phyloP scores from a whole-genome alignment of 2,888 invertebrate genomes.

The Latrodectus elegans region DNA sequence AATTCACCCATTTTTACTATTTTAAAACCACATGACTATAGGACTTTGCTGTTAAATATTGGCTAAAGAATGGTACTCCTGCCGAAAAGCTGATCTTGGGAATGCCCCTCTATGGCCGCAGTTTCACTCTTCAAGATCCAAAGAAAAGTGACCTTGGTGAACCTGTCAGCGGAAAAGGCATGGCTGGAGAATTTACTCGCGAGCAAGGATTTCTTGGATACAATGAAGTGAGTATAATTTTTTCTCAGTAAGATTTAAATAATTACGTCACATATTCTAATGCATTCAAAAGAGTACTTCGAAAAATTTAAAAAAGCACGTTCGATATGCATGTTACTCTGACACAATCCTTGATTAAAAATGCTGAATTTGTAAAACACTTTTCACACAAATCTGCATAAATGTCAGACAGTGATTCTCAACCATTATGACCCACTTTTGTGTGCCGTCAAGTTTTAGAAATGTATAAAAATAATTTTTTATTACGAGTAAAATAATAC shows the following conservation, averaged over 20 bases:
- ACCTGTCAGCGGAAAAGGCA: slow-evolving; percentile 79
- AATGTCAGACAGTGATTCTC: no score
- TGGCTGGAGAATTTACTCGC: slow-evolving; percentile 80
- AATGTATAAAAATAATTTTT: no score
- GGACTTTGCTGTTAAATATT: slow-evolving; percentile 85
- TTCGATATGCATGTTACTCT: no score
- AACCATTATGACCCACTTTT: no score
- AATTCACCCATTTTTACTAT: no score
- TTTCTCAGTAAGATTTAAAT: not conserved
- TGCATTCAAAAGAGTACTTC: no score
- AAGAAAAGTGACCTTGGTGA: slow-evolving; percentile 78
- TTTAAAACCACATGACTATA: slow-evolving; percentile 73
- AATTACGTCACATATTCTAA: not conserved
- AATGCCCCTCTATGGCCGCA: slow-evolving; percentile 82
- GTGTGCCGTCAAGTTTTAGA: no score
- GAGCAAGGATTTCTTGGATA: slow-evolving; percentile 82
- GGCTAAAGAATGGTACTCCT: slow-evolving; percentile 84
- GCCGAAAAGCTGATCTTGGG: slow-evolving; percentile 82
- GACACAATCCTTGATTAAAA: no score
- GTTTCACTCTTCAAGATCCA: slow-evolving; percentile 79
- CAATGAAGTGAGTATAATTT: slow-evolving; percentile 80
- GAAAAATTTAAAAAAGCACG: no score
- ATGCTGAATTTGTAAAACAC: no score
- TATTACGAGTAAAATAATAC: no score
- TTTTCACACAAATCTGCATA: no score